Evolutionary conservation across 1,140 invertebrate species (phyloP), one percentile per base, ranked within the genome.

Genomic region (Lutraria rhynchaena): DNA sequence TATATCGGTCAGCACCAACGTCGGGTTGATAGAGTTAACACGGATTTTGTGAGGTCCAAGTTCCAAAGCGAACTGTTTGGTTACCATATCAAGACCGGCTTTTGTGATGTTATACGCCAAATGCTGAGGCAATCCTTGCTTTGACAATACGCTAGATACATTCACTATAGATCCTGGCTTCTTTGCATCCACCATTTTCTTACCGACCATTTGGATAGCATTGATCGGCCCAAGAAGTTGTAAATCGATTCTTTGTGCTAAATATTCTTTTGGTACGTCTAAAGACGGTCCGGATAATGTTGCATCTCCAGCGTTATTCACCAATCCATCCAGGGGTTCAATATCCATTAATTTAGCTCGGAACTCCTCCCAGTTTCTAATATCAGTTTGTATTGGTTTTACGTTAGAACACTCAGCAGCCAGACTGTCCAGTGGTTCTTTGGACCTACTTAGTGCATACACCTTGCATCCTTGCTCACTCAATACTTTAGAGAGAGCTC

Each of bases 171-270:
- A 93, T 49, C 97, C 96, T 53, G 94, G 93, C 51, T 92, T 92
- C 88, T 75, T 65, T 37, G 95, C 93, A 60, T 94, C 90, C 22
- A 96, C 94, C 94, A 97, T 95, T 86, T 94, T 93, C 86, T 94
- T 93, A 37, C 95, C 95, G 74, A 96, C 94, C 83, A 90, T 71
- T 86, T 91, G 77, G 24, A 95, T 96, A 4, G 98, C 94, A 89
- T 97, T 96, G n/a, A 98, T 93, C 0, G 96, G 93, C 3, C 96
- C 94, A 92, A 97, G 97, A 0, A 97, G 95, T 93, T 98, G 98
- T 0, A 97, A 92, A 89, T 95, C 92, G 87, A 97, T 96, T 22
- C 93, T 92, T 29, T 51, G 55, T 89, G 98, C 95, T 83, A 96
- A 94, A 70, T 94, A 94, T 63, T 95, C 92, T 58, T 94, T 92